These are phyloP conservation scores for Xyliphius kryptos DNA, from an alignment of 2,113 vertebrate genomes.

Conservation along the genomic window DNA sequence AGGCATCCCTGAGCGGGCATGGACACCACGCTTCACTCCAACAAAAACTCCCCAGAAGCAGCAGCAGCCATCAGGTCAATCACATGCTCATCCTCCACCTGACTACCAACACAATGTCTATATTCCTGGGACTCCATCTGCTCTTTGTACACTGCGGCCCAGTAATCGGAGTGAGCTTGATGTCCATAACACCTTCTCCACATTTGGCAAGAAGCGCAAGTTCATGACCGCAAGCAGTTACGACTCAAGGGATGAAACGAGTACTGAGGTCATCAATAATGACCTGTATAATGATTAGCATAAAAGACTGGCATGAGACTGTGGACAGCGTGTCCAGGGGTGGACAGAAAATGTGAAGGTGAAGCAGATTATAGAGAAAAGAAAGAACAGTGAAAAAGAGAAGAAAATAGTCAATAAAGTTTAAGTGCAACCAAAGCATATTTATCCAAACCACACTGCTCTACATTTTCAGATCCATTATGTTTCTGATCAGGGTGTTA, in stretches of 20 bases:
- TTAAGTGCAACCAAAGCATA: slow-evolving; percentile 36
- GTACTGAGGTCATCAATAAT: slow-evolving; percentile 74
- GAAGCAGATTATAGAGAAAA: neutral
- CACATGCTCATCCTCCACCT: too few relatives aligned
- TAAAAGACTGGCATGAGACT: too few relatives aligned
- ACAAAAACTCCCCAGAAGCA: slow-evolving; percentile 62
- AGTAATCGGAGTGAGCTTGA: slow-evolving; percentile 67
- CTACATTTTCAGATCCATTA: slow-evolving; percentile 2
- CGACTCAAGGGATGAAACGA: slow-evolving; percentile 69
- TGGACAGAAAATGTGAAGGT: slow-evolving; percentile 13
- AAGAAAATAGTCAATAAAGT: too few relatives aligned
- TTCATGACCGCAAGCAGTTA: slow-evolving; percentile 64
- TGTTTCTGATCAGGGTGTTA: slow-evolving; percentile 4
- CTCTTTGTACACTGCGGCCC: slow-evolving; percentile 71
- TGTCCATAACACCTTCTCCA: slow-evolving; percentile 83
- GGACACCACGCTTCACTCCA: slow-evolving; percentile 76
- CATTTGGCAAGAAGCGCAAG: slow-evolving; percentile 83
- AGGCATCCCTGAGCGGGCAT: slow-evolving; percentile 61
- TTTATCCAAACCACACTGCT: slow-evolving; percentile 23
- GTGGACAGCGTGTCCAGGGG: neutral
- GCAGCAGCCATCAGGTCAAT: slow-evolving; percentile 56
- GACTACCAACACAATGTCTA: slow-evolving; percentile 90
- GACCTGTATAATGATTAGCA: slow-evolving; percentile 73
- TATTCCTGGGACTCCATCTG: slow-evolving; percentile 78
- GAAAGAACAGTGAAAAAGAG: neutral